Evolutionary conservation across 2,113 vertebrate species (phyloP).

Genomic region (Callocephalon fimbriatum): DNA sequence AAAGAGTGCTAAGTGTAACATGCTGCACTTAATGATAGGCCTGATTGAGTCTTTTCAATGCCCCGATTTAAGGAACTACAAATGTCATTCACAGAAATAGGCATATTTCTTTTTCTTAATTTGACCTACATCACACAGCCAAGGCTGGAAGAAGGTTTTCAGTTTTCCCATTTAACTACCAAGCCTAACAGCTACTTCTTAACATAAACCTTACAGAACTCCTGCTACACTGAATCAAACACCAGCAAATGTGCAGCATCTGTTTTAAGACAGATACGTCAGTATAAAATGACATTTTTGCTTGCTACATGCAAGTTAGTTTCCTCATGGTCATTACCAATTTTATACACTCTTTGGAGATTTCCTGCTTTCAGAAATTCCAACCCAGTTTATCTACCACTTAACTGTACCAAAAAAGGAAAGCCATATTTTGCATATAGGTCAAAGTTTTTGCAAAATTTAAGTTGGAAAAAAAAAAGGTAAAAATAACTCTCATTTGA

Average conservation of each 20-base stretch:
- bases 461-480: neutral
- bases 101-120: neutral
- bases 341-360: conserved; percentile 25
- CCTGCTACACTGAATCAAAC: neutral
- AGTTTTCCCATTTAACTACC: neutral
- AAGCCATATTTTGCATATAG: neutral
- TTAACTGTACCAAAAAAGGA: neutral
- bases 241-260: neutral
- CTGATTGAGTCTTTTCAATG: neutral
- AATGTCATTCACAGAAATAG: neutral
- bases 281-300: conserved; percentile 18
- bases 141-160: neutral
- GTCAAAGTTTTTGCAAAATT: neutral
- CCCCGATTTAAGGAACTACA: neutral
- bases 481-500: neutral
- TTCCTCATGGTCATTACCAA: conserved; percentile 20
- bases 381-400: neutral
- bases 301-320: neutral
- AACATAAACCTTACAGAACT: neutral
- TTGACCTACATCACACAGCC: neutral
- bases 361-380: neutral
- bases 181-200: neutral
- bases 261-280: conserved; percentile 9
- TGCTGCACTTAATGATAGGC: neutral
- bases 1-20: neutral